Evolutionary conservation across 1,140 invertebrate genomes (phyloP).

Genomic region (Hestina assimilis): DNA sequence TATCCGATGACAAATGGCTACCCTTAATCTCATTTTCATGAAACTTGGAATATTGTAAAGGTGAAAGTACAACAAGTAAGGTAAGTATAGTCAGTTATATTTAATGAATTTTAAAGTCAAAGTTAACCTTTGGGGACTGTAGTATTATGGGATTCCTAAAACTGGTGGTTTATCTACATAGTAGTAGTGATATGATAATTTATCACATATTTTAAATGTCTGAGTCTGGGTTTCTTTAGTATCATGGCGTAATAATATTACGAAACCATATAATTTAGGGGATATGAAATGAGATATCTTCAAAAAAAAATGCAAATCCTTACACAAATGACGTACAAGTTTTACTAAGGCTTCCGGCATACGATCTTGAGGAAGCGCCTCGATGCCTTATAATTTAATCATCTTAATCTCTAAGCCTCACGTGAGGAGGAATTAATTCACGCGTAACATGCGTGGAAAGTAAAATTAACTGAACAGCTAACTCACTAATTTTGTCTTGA

Average conservation of each 20-base stretch:
- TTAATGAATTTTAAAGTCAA: too few relatives aligned
- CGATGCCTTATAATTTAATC: constrained; percentile 32
- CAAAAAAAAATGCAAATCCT: neutral
- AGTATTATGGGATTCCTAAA: too few relatives aligned
- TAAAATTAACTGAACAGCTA: constrained; percentile 45
- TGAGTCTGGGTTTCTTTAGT: too few relatives aligned
- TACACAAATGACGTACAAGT: constrained; percentile 4
- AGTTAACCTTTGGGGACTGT: too few relatives aligned
- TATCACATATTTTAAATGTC: too few relatives aligned
- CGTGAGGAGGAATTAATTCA: constrained; percentile 27
- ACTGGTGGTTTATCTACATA: too few relatives aligned
- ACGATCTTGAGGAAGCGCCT: neutral
- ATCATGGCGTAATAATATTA: neutral
- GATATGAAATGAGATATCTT: neutral
- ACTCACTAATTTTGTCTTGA: constrained; percentile 53
- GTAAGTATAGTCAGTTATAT: too few relatives aligned
- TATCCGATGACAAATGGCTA: too few relatives aligned
- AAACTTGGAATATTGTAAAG: too few relatives aligned
- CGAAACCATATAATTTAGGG: neutral
- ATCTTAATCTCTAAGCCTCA: constrained; percentile 25
- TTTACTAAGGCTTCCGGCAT: neutral
- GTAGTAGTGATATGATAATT: too few relatives aligned
- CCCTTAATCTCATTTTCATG: too few relatives aligned
- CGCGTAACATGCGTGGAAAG: constrained; percentile 35
- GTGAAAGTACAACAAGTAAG: too few relatives aligned